phyloP scores from a whole-genome alignment of 2,888 invertebrate genomes.

The Platycheirus albimanus region DNA sequence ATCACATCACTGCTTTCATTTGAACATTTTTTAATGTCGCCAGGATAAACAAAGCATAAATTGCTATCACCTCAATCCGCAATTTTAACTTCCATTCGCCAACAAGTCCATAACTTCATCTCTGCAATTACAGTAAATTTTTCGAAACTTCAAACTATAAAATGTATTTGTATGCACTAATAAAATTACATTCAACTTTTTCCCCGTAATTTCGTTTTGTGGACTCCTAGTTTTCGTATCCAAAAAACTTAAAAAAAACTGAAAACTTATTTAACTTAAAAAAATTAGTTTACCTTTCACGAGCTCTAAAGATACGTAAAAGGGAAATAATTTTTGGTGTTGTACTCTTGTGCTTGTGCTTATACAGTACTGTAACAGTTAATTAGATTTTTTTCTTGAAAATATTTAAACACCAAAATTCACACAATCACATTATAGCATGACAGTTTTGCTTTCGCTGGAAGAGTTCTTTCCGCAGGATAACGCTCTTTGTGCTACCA shows the following conservation, averaged over 20 bases:
- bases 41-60: no score
- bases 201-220: no score
- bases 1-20: no score
- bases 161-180: no score
- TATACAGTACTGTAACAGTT: conserved; percentile 21
- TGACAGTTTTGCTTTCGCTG: background rate
- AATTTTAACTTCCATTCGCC: no score
- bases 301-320: background rate
- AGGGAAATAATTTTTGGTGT: background rate
- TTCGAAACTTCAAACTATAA: no score
- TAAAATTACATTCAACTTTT: no score
- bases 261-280: background rate
- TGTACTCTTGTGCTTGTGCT: background rate
- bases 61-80: no score
- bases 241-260: background rate
- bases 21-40: no score
- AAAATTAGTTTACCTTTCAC: conserved; percentile 1
- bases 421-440: background rate
- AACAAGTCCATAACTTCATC: no score
- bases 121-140: no score
- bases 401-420: conserved; percentile 28
- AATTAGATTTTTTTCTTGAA: conserved; percentile 17
- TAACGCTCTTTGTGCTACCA: background rate
- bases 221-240: no score
- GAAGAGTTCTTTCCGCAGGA: background rate